Evolutionary conservation across 2,797 vertebrate species (phyloP).

Genomic region (Scyliorhinus canicula): DNA sequence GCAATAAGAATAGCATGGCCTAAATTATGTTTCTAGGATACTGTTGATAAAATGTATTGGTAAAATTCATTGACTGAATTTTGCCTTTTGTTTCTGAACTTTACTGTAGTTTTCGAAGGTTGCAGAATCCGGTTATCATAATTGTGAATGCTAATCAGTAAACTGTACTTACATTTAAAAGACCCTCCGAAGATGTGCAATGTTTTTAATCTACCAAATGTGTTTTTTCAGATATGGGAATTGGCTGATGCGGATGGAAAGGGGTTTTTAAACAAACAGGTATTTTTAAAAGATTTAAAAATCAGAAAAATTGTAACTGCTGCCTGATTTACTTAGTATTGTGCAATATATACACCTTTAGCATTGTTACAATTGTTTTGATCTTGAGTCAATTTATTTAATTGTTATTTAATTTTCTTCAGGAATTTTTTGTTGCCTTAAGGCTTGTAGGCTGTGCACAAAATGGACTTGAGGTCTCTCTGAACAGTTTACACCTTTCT

Average conservation of each 20-base stretch:
- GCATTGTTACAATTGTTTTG: neutral
- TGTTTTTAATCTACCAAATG: neutral
- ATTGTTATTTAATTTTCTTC: conserved; percentile 43
- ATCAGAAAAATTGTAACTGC: neutral
- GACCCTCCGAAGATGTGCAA: too few species aligned
- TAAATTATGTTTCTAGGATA: neutral
- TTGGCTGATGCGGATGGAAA: conserved; percentile 89
- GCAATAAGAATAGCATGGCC: neutral
- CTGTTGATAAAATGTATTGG: neutral
- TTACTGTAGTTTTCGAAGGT: neutral
- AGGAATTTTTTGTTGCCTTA: conserved; percentile 96
- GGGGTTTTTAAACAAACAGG: conserved; percentile 91
- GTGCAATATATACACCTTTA: neutral
- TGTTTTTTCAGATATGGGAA: conserved; percentile 83
- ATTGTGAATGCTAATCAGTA: neutral
- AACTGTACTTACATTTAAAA: neutral
- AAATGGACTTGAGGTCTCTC: conserved; percentile 90
- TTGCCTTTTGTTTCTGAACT: conserved; percentile 14
- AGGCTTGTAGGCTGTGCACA: conserved; percentile 93
- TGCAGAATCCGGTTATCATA: neutral
- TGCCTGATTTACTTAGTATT: neutral
- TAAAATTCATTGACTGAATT: neutral
- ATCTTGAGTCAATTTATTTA: neutral
- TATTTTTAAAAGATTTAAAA: conserved; percentile 49
- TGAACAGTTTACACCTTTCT: conserved; percentile 75